Conservation (phyloP, 2,888 invertebrate species). For the Polydrusus tereticollis region DNA sequence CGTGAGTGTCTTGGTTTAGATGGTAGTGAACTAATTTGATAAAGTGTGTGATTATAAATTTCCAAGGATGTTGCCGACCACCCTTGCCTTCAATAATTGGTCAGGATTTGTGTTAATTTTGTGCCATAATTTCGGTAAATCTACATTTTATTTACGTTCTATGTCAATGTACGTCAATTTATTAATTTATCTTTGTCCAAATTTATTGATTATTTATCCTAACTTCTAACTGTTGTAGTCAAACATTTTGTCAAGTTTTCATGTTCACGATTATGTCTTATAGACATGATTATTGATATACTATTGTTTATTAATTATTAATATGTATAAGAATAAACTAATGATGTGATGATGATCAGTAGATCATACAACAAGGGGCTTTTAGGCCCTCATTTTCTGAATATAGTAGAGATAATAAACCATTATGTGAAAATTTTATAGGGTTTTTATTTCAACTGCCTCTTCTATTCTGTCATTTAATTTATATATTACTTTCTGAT, state of each 20-base stretch:
- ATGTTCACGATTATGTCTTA: slow-evolving; percentile 66
- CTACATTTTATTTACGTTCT: slow-evolving; percentile 7
- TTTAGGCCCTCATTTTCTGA: slow-evolving; percentile 72
- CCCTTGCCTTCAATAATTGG: slow-evolving; percentile 61
- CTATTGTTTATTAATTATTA: slow-evolving; percentile 68
- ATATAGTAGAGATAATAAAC: slow-evolving; percentile 83
- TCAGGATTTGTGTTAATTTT: slow-evolving; percentile 49
- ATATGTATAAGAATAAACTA: slow-evolving; percentile 69
- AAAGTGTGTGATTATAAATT: slow-evolving; percentile 65
- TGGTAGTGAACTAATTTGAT: slow-evolving; percentile 65
- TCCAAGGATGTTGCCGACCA: slow-evolving; percentile 60
- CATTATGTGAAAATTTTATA: slow-evolving; percentile 73
- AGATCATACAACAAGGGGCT: slow-evolving; percentile 71
- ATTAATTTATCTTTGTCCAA: slow-evolving; percentile 2
- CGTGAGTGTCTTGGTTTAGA: slow-evolving; percentile 60
- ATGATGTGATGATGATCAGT: slow-evolving; percentile 81
- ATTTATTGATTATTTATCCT: slow-evolving; percentile 27
- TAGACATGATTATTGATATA: slow-evolving; percentile 68
- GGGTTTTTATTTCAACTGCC: slow-evolving; percentile 44
- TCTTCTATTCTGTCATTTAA: background rate
- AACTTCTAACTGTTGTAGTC: slow-evolving; percentile 58
- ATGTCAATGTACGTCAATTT: background rate
- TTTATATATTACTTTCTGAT: too few species aligned
- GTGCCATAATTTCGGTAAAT: slow-evolving; percentile 56
- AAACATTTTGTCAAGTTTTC: slow-evolving; percentile 67